These are phyloP conservation scores for Pelobates cultripes DNA, from an alignment of 2,797 vertebrate genomes.

Conservation along the genomic window DNA sequence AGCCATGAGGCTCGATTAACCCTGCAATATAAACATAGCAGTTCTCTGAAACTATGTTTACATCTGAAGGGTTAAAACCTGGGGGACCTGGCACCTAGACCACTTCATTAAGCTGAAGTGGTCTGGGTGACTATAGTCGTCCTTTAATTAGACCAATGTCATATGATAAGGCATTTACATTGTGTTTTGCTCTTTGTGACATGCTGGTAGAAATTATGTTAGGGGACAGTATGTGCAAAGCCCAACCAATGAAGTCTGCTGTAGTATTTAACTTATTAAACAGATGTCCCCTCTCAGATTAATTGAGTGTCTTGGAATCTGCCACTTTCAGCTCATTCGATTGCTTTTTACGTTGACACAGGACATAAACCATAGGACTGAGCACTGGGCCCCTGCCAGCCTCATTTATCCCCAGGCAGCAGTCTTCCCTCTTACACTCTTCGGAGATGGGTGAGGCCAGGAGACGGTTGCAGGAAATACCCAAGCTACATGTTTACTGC, in stretches of 20 bases:
- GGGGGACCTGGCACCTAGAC: too few species aligned
- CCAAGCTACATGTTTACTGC: conserved; percentile 76
- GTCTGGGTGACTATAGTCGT: too few species aligned
- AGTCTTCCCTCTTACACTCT: conserved; percentile 76
- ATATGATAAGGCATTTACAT: conserved; percentile 88
- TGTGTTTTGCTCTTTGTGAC: conserved; percentile 89
- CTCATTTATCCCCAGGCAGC: conserved; percentile 89
- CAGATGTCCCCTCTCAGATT: conserved; percentile 82
- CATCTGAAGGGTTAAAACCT: too few species aligned
- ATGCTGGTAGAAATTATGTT: conserved; percentile 91
- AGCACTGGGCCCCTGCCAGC: conserved; percentile 90
- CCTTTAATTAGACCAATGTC: conserved; percentile 79
- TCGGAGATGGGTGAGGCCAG: conserved; percentile 78
- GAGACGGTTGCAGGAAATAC: conserved; percentile 73
- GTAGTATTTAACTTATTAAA: conserved; percentile 80
- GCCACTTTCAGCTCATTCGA: conserved; percentile 84
- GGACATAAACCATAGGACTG: conserved; percentile 92
- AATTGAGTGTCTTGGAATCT: conserved; percentile 91
- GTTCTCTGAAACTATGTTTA: too few species aligned
- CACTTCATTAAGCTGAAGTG: too few species aligned
- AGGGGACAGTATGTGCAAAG: conserved; percentile 84
- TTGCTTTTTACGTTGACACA: conserved; percentile 73
- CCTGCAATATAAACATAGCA: too few species aligned
- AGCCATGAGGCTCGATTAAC: too few species aligned
- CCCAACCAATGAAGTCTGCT: conserved; percentile 82